Base-by-base conservation (phyloP, 1,140 invertebrate species). In the Cyclina sinensis region DNA sequence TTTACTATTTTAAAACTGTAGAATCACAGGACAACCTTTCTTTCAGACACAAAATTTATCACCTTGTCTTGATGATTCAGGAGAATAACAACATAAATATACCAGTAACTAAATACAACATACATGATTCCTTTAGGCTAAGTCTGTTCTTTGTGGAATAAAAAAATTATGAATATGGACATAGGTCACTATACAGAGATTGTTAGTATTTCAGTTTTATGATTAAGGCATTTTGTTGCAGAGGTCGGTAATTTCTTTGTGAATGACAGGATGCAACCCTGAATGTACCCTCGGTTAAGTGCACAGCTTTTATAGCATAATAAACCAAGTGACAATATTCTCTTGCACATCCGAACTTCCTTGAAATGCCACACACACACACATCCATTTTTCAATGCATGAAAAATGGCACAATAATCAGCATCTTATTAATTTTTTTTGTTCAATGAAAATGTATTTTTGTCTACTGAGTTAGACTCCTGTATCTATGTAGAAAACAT, bases 161-260 rank as follows among this genome's bases (percentile, higher is more conserved):
- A 11, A 54, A 54, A 11, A 14, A 54, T n/a, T 3, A 62, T 43
- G 43, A 43, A 43, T 43, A 43, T 43, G 43, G 43, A 43, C 4
- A 43, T 43, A 7, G 14, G 43, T 43, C 43, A 62, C n/a, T 62
- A 27, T 62, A 27, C 57, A 62, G 4, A 3, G n/a, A 24, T 18
- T 57, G 51, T 21, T 57, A 14, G 24, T n/a, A n/a, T 57, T 57
- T 4, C n/a, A 57, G 3, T n/a, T 62, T 24, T 62, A 62, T 62
- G 57, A 62, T 24, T 62, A 62, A 62, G 57, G 57, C 57, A 62
- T 62, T 27, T 27, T n/a, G 24, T n/a, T n/a, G 57, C 57, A 27
- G 57, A 27, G 24, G 57, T 62, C n/a, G 24, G 57, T 24, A 5
- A n/a, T 4, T 9, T 27, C 4, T 62, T 7, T 62, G 27, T 27